Percentiles rank a stretch among this genome's conserved stretches.
These are phyloP conservation scores for Apis mellifera DNA, from an alignment of 1,140 invertebrate species.

Conservation along the genomic window Amel_HAv3.1 CM009931.2:11310501-11311000, in stretches of 20 bases:
- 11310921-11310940: neutral
- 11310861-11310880: neutral
- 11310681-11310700: constrained; percentile 90
- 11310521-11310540: neutral
- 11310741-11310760: constrained; percentile 90
- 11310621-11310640: constrained; percentile 93
- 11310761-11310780: constrained; percentile 91
- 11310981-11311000: constrained; percentile 91
- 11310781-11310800: constrained; percentile 91
- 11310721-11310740: constrained; percentile 94
- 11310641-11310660: constrained; percentile 91
- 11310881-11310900: neutral
- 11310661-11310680: constrained; percentile 93
- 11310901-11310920: neutral
- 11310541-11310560: neutral
- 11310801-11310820: constrained; percentile 90
- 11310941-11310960: constrained; percentile 86
- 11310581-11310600: constrained; percentile 91
- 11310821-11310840: constrained; percentile 90
- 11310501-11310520: neutral
- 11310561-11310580: constrained; percentile 84
- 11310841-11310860: constrained; percentile 93
- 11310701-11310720: constrained; percentile 90
- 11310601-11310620: constrained; percentile 94
- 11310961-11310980: constrained; percentile 92